Evolutionary conservation across 2,797 vertebrate species (phyloP), one percentile per base, ranked within the genome.

Genomic region (Florisuga fusca): DNA sequence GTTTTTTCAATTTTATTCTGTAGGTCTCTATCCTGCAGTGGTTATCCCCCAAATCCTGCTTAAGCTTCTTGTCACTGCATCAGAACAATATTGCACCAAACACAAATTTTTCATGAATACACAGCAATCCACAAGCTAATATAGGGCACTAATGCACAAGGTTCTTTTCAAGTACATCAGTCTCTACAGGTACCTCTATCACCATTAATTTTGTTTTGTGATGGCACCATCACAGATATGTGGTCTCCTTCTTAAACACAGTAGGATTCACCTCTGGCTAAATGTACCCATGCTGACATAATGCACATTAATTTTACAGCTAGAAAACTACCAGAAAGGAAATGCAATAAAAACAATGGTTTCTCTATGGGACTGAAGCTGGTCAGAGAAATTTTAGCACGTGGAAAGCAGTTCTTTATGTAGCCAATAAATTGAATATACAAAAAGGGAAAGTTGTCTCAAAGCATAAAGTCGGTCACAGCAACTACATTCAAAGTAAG

Each of bases 281-380:
- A 81, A 95, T 83, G 26, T 57, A 45, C 34, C 50, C 9, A 18
- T 43, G 23, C 29, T 92, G 78, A 82, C 29, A 16, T 7, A 27
- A 58, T 59, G 71, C 81, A 92, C 79, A 79, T 86, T 76, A 51
- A 88, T 84, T 95, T 93, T 58, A 51, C 76, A 55, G 31, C 54
- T 68, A 87, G 46, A 74, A 89, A 92, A 55, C 31, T 86, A 76
- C 23, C 34, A 54, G 45, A 91, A 79, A 62, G 61, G 59, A 91
- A 95, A 92, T 63, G 94, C 85, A 93, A 46, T 93, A 84, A 82
- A 94, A 46, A 91, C 90, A 91, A 58, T 71, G 66, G 25, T 19
- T 77, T 84, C 85, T 91, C 53, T 1, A 33, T 71, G n/a, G 76
- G 36, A 54, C 41, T 84, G 45, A 83, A 72, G 50, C 6, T 63